Evolutionary conservation across 2,113 vertebrate species (phyloP).

Genomic region (Anas platyrhynchos): DNA sequence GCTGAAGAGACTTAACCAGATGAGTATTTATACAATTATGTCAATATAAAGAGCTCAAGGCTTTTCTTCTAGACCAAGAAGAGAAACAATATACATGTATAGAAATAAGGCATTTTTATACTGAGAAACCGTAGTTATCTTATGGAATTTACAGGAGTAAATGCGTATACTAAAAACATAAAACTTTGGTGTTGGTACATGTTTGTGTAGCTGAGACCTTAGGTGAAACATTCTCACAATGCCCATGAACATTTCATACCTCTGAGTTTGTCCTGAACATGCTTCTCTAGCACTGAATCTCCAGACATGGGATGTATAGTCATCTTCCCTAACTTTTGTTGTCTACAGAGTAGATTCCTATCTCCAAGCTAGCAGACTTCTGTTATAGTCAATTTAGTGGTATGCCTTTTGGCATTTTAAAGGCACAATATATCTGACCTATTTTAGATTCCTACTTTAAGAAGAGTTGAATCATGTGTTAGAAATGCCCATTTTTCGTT

Average conservation of each 20-base stretch:
- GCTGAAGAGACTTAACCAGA: background rate
- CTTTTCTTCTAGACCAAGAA: background rate
- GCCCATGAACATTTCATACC: background rate
- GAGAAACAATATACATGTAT: background rate
- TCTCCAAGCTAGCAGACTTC: background rate
- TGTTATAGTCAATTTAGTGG: background rate
- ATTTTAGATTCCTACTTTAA: background rate
- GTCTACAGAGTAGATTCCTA: background rate
- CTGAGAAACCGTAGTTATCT: background rate
- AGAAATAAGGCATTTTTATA: background rate
- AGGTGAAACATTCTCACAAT: background rate
- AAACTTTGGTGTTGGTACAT: background rate
- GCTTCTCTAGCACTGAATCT: background rate
- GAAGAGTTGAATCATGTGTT: background rate
- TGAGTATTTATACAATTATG: background rate
- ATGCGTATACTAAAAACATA: background rate
- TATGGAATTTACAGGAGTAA: background rate
- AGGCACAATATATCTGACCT: background rate
- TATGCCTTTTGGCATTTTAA: background rate
- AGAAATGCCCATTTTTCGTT: background rate
- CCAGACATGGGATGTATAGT: background rate
- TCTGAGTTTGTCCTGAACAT: background rate
- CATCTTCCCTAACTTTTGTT: background rate
- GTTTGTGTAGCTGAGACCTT: background rate
- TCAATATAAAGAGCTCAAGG: background rate